Percentiles rank a stretch among this genome's conserved stretches.
Evolutionary conservation across 1,140 invertebrate genomes (phyloP).

Genomic region (Drosophila paulistorum): DNA sequence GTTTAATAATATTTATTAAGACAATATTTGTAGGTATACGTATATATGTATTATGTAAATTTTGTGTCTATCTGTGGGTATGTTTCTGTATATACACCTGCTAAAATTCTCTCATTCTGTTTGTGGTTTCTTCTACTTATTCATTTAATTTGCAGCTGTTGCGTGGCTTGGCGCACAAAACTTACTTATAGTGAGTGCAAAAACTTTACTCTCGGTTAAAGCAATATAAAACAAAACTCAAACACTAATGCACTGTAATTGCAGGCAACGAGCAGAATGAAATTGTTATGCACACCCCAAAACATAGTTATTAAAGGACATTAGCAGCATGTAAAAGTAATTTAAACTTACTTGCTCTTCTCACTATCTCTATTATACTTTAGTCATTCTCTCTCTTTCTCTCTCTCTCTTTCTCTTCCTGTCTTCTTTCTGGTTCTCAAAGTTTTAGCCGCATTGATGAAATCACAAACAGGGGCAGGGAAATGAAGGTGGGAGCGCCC

Average conservation of each 20-base stretch:
- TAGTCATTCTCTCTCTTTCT: not conserved
- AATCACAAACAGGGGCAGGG: conserved; percentile 5
- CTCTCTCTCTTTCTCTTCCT: not conserved
- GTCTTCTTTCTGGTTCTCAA: not conserved
- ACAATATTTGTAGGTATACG: not conserved
- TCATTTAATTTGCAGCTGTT: conserved; percentile 13
- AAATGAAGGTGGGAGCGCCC: not conserved
- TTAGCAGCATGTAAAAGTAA: conserved; percentile 21
- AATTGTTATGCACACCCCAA: conserved; percentile 17
- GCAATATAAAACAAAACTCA: conserved; percentile 37
- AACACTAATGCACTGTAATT: conserved; percentile 61
- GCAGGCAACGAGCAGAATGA: conserved; percentile 20
- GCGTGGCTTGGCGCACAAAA: not conserved
- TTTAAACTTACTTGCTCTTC: conserved; percentile 35
- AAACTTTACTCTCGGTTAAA: conserved; percentile 34
- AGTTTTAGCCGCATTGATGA: conserved; percentile 45
- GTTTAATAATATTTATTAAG: conserved; percentile 8
- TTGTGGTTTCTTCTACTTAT: conserved; percentile 1
- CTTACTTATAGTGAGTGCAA: not conserved
- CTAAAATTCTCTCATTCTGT: not conserved
- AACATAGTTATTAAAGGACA: conserved; percentile 45
- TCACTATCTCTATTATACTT: not conserved
- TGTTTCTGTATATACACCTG: not conserved
- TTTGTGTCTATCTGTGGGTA: conserved; percentile 1
- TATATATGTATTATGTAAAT: not conserved